Percentiles rank a stretch among this genome's conserved stretches.
Evolutionary conservation across 2,113 vertebrate species (phyloP).

Genomic region (Serilophus lunatus): DNA sequence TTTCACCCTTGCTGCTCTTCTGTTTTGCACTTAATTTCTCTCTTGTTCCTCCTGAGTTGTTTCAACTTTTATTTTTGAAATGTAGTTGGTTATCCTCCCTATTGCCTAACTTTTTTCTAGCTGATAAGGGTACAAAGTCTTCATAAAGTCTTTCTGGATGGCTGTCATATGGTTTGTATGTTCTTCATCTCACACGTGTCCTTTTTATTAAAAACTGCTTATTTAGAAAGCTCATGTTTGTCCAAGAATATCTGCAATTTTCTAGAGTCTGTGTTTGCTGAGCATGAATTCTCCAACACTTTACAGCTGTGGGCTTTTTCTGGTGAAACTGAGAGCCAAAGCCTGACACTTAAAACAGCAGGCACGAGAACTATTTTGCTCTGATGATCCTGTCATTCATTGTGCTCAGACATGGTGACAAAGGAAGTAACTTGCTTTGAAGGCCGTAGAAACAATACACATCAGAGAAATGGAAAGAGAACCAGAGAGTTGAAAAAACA

Average conservation of each 20-base stretch:
- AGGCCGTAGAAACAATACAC: neutral
- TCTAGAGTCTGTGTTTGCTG: neutral
- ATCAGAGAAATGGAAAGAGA: neutral
- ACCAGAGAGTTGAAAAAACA: neutral
- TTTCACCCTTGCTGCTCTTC: neutral
- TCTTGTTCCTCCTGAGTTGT: neutral
- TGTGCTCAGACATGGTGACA: neutral
- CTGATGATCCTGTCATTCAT: neutral
- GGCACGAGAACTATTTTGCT: neutral
- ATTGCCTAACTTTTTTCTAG: neutral
- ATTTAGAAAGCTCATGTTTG: neutral
- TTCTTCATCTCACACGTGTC: neutral
- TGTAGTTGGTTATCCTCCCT: neutral
- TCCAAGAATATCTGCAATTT: neutral
- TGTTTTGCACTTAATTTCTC: neutral
- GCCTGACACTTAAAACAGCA: neutral
- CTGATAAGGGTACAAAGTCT: neutral
- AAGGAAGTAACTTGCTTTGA: neutral
- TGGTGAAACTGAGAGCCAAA: neutral
- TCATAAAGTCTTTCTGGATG: neutral
- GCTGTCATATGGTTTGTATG: neutral
- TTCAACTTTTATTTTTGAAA: neutral
- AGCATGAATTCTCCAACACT: neutral
- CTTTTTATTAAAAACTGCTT: too few relatives aligned
- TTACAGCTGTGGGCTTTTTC: neutral